Evolutionary conservation across 2,797 vertebrate species (phyloP).

Genomic region (Myotis daubentonii): DNA sequence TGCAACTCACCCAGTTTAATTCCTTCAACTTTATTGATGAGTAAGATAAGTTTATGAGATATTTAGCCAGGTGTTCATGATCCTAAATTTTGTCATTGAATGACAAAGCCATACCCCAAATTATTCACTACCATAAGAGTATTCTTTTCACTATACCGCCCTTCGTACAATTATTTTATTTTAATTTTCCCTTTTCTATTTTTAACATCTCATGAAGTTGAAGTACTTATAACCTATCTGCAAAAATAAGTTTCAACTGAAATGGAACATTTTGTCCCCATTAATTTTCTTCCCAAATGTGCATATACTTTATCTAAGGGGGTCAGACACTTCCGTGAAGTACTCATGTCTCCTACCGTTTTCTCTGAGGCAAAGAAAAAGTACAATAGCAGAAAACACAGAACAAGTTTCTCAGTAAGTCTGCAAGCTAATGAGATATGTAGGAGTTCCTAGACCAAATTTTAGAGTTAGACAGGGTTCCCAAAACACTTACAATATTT

Average conservation of each 20-base stretch:
- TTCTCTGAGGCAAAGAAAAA: conserved; percentile 32
- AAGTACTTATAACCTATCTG: not conserved
- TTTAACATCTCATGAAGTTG: conserved; percentile 11
- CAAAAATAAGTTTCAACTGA: conserved; percentile 1
- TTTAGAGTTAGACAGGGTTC: not conserved
- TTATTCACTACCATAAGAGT: not conserved
- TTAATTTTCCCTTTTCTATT: not conserved
- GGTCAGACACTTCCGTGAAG: not conserved
- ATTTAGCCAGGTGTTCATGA: not conserved
- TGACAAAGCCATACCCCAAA: not conserved
- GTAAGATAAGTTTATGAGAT: not conserved
- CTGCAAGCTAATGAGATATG: not conserved
- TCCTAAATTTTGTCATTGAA: not conserved
- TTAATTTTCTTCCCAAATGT: conserved; percentile 45
- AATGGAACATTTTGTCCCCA: not conserved
- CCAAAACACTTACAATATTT: not conserved
- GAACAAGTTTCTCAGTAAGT: not conserved
- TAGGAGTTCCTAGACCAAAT: not conserved
- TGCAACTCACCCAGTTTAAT: not conserved
- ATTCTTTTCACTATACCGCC: not conserved
- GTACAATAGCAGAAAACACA: not conserved
- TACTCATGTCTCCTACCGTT: not conserved
- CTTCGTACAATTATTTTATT: not conserved
- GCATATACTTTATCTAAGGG: not conserved
- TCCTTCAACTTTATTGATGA: not conserved